phyloP scores from a whole-genome alignment of 2,888 invertebrate species.

The Erannis defoliaria region DNA sequence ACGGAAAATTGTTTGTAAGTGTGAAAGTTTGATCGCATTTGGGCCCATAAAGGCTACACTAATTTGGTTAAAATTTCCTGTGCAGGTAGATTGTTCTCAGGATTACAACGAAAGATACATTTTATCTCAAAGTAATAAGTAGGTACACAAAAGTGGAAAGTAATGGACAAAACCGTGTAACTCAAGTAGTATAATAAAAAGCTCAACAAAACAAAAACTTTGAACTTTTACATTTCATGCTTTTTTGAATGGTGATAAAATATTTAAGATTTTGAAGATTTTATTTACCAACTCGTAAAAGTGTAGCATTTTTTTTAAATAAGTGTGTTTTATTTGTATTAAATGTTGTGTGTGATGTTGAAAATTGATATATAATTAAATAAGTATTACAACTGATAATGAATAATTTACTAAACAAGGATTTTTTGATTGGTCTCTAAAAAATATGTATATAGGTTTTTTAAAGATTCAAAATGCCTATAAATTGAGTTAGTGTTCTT shows the following conservation, averaged over 20 bases:
- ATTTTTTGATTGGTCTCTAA: too few relatives aligned
- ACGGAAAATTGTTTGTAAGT: background rate
- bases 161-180: background rate
- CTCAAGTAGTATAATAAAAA: background rate
- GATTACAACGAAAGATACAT: background rate
- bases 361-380: too few relatives aligned
- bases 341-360: background rate
- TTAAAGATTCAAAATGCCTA: too few relatives aligned
- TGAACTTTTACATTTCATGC: constrained; percentile 23
- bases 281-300: constrained; percentile 24
- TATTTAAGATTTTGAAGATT: constrained; percentile 27
- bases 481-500: too few relatives aligned
- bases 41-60: background rate
- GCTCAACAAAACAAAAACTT: constrained; percentile 19
- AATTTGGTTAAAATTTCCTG: too few relatives aligned
- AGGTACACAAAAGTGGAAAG: background rate
- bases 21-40: background rate
- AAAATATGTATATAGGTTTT: too few relatives aligned
- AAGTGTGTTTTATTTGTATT: constrained; percentile 5
- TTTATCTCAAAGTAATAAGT: too few relatives aligned
- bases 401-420: too few relatives aligned
- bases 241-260: constrained; percentile 19
- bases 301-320: constrained; percentile 9
- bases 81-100: background rate
- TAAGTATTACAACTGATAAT: too few relatives aligned